Percentiles rank a stretch among this genome's conserved stretches.
phyloP scores from a whole-genome alignment of 2,888 invertebrate genomes.

The Hypselothyrea guttata region DNA sequence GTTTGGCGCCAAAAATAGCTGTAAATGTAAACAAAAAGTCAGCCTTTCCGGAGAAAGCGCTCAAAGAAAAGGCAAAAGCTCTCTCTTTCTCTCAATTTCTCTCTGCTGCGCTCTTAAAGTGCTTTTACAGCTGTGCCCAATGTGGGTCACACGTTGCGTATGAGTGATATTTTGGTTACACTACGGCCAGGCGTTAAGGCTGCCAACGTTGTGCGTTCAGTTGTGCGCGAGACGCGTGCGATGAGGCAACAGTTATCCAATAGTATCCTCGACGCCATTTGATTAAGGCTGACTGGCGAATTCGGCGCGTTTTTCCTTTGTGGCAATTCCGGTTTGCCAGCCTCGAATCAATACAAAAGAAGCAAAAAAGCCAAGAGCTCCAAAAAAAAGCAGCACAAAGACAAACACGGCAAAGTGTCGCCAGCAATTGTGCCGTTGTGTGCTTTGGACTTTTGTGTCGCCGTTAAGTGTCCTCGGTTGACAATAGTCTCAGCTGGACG shows the following conservation, averaged over 20 bases:
- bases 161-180: conserved; percentile 44
- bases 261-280: conserved; percentile 8
- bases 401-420: conserved; percentile 24
- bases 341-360: conserved; percentile 39
- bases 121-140: conserved; percentile 21
- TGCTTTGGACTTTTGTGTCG: conserved; percentile 15
- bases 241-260: conserved; percentile 14
- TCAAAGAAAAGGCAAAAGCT: conserved; percentile 26
- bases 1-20: conserved; percentile 75
- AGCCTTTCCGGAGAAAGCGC: conserved; percentile 24
- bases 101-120: conserved; percentile 6
- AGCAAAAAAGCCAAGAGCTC: conserved; percentile 11
- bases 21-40: conserved; percentile 56
- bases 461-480: conserved; percentile 10
- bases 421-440: conserved; percentile 18
- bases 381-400: conserved; percentile 1
- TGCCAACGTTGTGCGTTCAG: conserved; percentile 15
- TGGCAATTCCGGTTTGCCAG: conserved; percentile 47
- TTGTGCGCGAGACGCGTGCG: conserved; percentile 30
- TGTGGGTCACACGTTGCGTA: conserved; percentile 69
- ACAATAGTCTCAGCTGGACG: conserved; percentile 16
- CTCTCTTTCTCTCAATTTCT: background rate
- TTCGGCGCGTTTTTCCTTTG: conserved; percentile 50
- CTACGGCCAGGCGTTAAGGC: background rate
- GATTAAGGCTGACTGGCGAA: conserved; percentile 22